Evolutionary conservation across 2,888 invertebrate species (phyloP).

Genomic region (Deilephila porcellus): DNA sequence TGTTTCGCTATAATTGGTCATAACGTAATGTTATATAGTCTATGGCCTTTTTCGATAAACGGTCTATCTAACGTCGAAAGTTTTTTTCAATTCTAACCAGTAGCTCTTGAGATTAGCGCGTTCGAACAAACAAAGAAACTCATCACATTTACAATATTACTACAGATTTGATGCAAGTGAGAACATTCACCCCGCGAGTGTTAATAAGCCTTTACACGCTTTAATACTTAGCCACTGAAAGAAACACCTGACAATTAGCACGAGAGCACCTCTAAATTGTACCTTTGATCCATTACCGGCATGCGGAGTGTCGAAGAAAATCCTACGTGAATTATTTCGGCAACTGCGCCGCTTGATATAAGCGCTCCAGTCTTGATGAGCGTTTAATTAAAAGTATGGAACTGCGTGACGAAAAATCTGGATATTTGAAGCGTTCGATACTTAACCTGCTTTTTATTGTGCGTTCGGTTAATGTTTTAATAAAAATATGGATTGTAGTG

Average conservation of each 20-base stretch:
- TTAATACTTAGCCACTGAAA: not conserved
- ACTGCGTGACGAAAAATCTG: not conserved
- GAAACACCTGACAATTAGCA: conserved; percentile 10
- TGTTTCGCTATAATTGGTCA: not conserved
- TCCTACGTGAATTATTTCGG: conserved; percentile 14
- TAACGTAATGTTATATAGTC: too few species aligned
- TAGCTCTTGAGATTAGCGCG: too few species aligned
- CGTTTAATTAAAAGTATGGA: conserved; percentile 14
- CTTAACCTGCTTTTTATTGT: not conserved
- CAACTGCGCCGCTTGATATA: not conserved
- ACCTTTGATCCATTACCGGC: conserved; percentile 21
- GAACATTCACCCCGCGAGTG: not conserved
- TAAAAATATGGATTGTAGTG: too few species aligned
- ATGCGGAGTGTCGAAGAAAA: conserved; percentile 22
- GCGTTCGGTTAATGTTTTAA: too few species aligned
- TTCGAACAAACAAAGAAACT: too few species aligned
- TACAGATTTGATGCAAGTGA: too few species aligned
- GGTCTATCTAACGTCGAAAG: too few species aligned
- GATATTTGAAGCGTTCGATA: not conserved
- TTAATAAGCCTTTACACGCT: conserved; percentile 16
- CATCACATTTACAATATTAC: too few species aligned
- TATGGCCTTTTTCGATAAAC: too few species aligned
- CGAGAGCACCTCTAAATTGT: conserved; percentile 20
- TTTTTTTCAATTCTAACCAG: too few species aligned
- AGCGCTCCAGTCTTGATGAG: conserved; percentile 2